Conservation (phyloP, 2,113 vertebrate species). For the Gracilinanus agilis region DNA sequence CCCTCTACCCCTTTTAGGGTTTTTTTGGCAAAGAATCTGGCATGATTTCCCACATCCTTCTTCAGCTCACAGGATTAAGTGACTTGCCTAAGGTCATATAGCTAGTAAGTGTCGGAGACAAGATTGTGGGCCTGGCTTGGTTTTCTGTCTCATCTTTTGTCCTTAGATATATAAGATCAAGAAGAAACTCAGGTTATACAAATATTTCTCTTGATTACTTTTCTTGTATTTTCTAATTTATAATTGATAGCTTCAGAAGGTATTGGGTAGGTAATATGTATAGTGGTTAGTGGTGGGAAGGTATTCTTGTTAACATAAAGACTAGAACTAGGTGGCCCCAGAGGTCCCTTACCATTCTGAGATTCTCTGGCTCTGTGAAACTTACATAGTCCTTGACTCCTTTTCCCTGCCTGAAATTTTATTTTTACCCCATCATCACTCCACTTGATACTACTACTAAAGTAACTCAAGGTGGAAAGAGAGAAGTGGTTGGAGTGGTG, state of each 20-base stretch:
- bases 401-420: neutral
- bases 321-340: neutral
- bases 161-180: neutral
- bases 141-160: neutral
- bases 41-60: too few relatives aligned
- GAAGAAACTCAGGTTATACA: neutral
- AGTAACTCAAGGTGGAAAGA: neutral
- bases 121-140: too few relatives aligned
- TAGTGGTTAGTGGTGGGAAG: neutral
- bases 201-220: neutral
- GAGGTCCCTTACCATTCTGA: neutral
- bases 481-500: neutral
- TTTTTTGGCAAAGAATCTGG: too few relatives aligned
- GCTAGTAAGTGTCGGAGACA: too few relatives aligned
- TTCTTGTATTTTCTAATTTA: neutral
- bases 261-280: neutral
- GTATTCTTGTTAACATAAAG: neutral
- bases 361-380: neutral
- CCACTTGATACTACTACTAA: neutral
- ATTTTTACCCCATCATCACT: neutral
- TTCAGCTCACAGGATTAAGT: too few relatives aligned
- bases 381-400: neutral
- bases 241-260: neutral
- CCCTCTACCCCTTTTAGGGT: too few relatives aligned
- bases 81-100: too few relatives aligned